These are phyloP conservation scores for Syncerus caffer DNA, from an alignment of 2,797 vertebrate genomes.

Conservation along the genomic window DNA sequence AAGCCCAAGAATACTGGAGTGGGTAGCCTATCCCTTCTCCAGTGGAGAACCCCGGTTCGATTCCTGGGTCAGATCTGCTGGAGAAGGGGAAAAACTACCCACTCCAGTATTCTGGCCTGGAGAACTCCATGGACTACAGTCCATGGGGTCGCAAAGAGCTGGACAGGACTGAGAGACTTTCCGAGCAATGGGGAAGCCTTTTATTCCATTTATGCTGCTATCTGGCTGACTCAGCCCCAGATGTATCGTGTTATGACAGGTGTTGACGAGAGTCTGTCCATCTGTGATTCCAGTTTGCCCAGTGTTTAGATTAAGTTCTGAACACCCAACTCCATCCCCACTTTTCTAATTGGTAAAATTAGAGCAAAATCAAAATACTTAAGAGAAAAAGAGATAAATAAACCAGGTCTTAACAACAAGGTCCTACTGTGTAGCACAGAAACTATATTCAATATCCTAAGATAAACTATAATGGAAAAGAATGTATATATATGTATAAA, in stretches of 20 bases:
- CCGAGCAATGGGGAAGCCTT: background rate
- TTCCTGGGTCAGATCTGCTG: background rate
- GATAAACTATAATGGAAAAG: background rate
- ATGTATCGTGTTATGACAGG: accelerated
- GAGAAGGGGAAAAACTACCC: background rate
- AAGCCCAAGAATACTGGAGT: background rate
- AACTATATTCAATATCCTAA: background rate
- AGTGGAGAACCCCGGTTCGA: background rate
- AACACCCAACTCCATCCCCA: background rate
- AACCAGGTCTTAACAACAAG: background rate
- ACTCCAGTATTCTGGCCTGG: background rate
- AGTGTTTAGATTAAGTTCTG: background rate
- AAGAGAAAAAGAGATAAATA: background rate
- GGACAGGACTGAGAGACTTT: background rate
- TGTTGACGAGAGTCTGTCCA: background rate
- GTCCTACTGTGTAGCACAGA: background rate
- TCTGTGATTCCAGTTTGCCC: background rate
- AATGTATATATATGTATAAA: background rate
- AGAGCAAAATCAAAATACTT: background rate
- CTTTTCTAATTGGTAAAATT: background rate
- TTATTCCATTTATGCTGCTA: background rate
- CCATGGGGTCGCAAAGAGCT: background rate
- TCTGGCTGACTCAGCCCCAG: background rate
- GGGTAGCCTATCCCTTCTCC: background rate
- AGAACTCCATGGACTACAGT: background rate